Percentiles rank a stretch among this genome's conserved stretches.
Conservation (phyloP, 2,797 vertebrate genomes). For the Brachyalestes nurse region DNA sequence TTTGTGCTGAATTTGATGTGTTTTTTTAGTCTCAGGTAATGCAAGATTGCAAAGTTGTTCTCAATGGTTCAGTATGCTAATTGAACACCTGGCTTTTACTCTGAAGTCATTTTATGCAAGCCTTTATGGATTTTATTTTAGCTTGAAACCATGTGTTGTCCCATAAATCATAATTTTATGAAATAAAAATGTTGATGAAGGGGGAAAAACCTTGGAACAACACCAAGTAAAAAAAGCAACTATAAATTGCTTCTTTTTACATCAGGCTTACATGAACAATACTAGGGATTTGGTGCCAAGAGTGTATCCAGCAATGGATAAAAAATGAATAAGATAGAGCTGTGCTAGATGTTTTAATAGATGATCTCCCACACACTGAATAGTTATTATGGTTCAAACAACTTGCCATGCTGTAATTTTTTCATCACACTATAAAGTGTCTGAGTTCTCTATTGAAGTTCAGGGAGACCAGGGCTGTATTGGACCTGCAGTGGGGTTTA, state of each 20-base stretch:
- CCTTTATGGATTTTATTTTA: neutral
- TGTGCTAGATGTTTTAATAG: neutral
- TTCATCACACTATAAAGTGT: slow-evolving; percentile 4
- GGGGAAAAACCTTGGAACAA: neutral
- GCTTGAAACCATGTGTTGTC: slow-evolving; percentile 5
- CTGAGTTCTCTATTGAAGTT: slow-evolving; percentile 2
- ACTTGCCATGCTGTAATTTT: neutral
- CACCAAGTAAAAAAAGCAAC: neutral
- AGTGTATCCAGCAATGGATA: neutral
- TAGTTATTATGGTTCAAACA: neutral
- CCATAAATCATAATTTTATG: slow-evolving; percentile 25
- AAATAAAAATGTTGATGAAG: slow-evolving; percentile 5
- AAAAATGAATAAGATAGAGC: neutral
- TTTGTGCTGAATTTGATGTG: neutral
- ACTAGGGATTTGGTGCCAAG: neutral
- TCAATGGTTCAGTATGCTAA: neutral
- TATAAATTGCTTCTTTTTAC: slow-evolving; percentile 16
- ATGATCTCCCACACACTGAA: neutral
- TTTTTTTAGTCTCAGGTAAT: slow-evolving; percentile 16
- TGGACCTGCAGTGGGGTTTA: slow-evolving; percentile 1
- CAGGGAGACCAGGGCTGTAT: neutral
- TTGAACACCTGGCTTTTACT: neutral
- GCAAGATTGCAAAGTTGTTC: slow-evolving; percentile 11
- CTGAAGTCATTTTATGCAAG: neutral
- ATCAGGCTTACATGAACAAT: neutral